Evolutionary conservation across 2,113 vertebrate genomes (phyloP), one percentile per base, ranked within the genome.

Genomic region (Struthidea cinerea): DNA sequence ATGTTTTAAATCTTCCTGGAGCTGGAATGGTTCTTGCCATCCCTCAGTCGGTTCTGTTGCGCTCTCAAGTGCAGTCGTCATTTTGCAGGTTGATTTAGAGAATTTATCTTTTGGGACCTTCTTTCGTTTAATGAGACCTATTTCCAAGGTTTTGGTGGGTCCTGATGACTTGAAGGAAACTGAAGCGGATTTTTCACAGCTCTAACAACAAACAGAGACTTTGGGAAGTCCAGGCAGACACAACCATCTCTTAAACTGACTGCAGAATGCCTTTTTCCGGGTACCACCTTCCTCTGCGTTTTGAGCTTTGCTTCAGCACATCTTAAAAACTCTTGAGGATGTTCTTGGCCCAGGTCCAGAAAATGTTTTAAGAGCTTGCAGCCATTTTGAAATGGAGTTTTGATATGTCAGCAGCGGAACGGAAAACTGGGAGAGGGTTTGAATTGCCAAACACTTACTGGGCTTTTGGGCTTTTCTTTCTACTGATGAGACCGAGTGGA

Each of bases 351-450:
- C 30, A 1, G 37, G 19, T 47, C 95, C 95, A 97, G 84, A 18
- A 24, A 87, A 46, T 7, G 3, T 91, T 94, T 96, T 94, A 93
- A 57, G 91, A 82, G 81, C 77, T 2, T 4, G 61, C 74, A 87
- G 87, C 95, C 95, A 93, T 95, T 84, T 96, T 94, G 84, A 82
- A 93, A 85, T 82, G 3, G 50, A 79, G 41, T 65, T 95, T 92
- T 89, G 42, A 82, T 65, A 33, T 65, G 70, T 82, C 91, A 96
- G 89, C 93, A 91, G 77, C 65, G 41, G 50, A 21, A 42, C 13
- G 10, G 28, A 63, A 41, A 87, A 53, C n/a, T 2, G 8, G 57
- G 76, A 15, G 30, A 24, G 56, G 39, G 23, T 91, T 91, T n/a
- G 11, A 67, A 84, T 18, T 82, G 87, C 84, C 77, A 57, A 60